Conservation (phyloP, 2,888 invertebrate genomes). For the Drosophila cracens region DNA sequence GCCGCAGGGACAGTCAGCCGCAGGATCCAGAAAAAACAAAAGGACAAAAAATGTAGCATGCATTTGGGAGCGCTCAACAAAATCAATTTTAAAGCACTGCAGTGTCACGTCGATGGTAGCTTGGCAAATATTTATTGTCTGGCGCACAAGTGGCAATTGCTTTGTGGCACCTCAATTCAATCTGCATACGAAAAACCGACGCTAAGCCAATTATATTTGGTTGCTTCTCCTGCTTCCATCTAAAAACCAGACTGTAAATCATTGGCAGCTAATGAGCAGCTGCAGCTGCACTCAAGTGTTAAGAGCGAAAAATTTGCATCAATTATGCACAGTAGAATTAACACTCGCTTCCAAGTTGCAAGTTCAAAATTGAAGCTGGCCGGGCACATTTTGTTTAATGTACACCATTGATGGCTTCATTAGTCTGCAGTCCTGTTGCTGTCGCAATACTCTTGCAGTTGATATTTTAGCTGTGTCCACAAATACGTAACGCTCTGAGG, state of each 20-base stretch:
- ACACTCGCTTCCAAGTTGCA: neutral
- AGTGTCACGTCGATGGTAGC: conserved; percentile 4
- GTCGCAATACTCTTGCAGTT: neutral
- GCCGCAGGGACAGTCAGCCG: conserved; percentile 4
- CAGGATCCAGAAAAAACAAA: neutral
- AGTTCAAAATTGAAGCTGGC: neutral
- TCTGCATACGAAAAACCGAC: conserved; percentile 65
- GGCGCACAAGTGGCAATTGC: conserved; percentile 26
- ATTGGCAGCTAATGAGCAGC: conserved; percentile 43
- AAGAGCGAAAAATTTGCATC: conserved; percentile 57
- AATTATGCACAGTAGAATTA: conserved; percentile 46
- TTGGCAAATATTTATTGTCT: conserved; percentile 57
- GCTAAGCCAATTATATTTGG: conserved; percentile 33
- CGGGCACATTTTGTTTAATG: conserved; percentile 25
- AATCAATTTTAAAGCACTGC: conserved; percentile 69
- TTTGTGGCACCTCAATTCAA: conserved; percentile 53
- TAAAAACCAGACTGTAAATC: conserved; percentile 4
- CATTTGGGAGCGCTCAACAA: conserved; percentile 64
- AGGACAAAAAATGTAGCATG: conserved; percentile 41
- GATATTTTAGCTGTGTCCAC: neutral
- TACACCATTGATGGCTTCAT: conserved; percentile 62
- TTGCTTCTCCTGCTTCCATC: neutral
- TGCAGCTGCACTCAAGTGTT: conserved; percentile 57
- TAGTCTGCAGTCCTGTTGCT: conserved; percentile 39
- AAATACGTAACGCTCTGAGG: neutral